A percentile compares a stretch with the other conserved stretches of the same genome.
Evolutionary conservation across 2,888 invertebrate genomes (phyloP).

Genomic region (Herminia tarsipennalis): DNA sequence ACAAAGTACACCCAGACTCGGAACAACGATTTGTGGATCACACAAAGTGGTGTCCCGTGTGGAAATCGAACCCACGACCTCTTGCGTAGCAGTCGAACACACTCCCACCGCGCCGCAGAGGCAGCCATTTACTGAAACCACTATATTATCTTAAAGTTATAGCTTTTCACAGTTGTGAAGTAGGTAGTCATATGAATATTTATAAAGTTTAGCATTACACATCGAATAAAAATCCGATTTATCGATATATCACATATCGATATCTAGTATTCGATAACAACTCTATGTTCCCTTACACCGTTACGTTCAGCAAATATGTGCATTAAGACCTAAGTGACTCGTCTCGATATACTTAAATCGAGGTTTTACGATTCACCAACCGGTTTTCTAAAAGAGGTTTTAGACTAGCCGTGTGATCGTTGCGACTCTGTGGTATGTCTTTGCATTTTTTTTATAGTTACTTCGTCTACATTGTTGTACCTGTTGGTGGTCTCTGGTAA

Average conservation of each 20-base stretch:
- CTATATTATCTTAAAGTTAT: no score
- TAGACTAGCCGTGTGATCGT: conserved; percentile 29
- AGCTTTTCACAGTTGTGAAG: no score
- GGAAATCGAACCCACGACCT: no score
- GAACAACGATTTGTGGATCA: no score
- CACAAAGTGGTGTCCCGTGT: no score
- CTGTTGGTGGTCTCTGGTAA: background rate
- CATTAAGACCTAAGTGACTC: conserved; percentile 52
- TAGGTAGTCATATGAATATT: no score
- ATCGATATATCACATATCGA: conserved; percentile 5
- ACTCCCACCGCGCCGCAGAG: no score
- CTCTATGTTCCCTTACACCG: conserved; percentile 36
- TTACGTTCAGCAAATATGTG: conserved; percentile 52
- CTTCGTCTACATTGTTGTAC: background rate
- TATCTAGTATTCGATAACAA: conserved; percentile 16
- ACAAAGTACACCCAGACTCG: no score
- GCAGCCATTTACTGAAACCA: no score
- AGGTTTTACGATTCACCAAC: conserved; percentile 48
- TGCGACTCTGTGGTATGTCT: conserved; percentile 4
- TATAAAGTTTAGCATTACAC: no score
- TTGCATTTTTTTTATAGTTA: background rate
- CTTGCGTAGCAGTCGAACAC: no score
- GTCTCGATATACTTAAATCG: conserved; percentile 55
- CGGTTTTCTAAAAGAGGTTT: conserved; percentile 48
- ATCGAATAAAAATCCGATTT: no score